Base-by-base conservation (phyloP, 2,797 vertebrate genomes). In the Lagorchestes hirsutus region DNA sequence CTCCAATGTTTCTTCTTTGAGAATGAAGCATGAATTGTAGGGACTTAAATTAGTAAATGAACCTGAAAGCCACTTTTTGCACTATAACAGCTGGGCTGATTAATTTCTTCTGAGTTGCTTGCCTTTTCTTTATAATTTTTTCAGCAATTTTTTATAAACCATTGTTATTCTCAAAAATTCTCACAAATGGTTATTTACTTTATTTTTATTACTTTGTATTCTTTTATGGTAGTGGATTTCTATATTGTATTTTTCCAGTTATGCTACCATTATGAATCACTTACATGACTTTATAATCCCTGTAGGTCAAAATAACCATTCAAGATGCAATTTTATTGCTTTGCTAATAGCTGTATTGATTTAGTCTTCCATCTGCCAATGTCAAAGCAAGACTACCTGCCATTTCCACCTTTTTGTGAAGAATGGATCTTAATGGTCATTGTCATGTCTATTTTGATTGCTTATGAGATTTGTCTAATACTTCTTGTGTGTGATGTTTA, bases 401-500 rank as follows among this genome's bases (percentile, higher is more conserved):
- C 46, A 57, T 50, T 90, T 14, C 54, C 40, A 74, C 55, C 55
- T 59, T 92, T 56, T 57, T 67, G 54, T 54, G 46, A 54, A 91
- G 29, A 74, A 52, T 40, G 34, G 8, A 6, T 5, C 87, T 52
- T 28, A 67, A 50, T 91, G 54, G 1, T 93, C 24, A 50, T 22
- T 67, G 31, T 52, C 18, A 2, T 59, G 9, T 52, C 50, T 31
- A 34, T 92, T 54, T 92, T 92, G 40, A 67, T 62, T 87, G 57
- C 55, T 92, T 50, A 55, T 24, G 58, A 92, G 27, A 55, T 59
- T 92, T 91, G 14, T 94, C 28, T 67, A 92, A 46, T 50, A 31
- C 28, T 95, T 46, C 27, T 93, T 94, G 54, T 31, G 54, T 62
- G 29, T 91, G 52, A 93, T 95, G 28, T 54, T 95, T 62, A 92